phyloP scores from a whole-genome alignment of 2,888 invertebrate genomes.

The Ferrisia virgata region DNA sequence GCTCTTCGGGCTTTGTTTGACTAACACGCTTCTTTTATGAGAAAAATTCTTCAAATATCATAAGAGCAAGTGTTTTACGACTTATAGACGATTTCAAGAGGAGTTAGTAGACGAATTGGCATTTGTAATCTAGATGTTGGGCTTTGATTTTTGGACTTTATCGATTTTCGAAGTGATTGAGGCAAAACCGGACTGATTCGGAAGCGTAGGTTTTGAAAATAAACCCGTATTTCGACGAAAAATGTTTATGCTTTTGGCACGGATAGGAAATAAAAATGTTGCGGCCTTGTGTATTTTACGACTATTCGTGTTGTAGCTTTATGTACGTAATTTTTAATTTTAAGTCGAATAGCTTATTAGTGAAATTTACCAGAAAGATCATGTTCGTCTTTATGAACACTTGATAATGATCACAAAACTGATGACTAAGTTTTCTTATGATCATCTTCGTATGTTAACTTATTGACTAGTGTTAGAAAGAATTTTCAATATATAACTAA shows the following conservation, averaged over 20 bases:
- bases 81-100: neutral
- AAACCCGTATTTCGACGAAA: neutral
- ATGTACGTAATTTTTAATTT: neutral
- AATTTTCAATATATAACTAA: neutral
- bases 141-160: constrained; percentile 12
- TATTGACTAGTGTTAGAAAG: no score
- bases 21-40: constrained; percentile 3
- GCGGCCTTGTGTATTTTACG: neutral
- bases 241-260: neutral
- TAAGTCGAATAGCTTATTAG: neutral
- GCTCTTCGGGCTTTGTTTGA: neutral
- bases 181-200: neutral
- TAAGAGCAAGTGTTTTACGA: neutral
- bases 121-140: neutral
- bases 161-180: neutral
- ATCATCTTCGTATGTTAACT: neutral
- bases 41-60: neutral
- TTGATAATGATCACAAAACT: neutral
- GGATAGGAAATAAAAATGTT: neutral
- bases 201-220: neutral
- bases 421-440: neutral
- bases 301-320: neutral
- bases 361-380: neutral
- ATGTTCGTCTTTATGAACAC: neutral
- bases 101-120: neutral